Evolutionary conservation across 2,888 invertebrate genomes (phyloP).

Genomic region (Eudasyphora cyanicolor): DNA sequence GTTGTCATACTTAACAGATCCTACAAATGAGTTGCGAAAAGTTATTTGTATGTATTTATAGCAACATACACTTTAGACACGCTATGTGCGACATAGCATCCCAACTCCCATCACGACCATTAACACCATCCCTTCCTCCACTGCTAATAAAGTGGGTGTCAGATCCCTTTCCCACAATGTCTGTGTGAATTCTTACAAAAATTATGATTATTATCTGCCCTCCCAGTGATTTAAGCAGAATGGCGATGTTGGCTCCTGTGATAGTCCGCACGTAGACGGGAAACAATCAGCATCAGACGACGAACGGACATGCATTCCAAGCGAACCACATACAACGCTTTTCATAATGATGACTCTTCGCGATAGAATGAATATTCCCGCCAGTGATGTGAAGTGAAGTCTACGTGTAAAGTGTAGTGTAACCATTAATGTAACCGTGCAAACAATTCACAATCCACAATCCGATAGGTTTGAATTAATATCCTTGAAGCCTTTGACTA

Average conservation of each 20-base stretch:
- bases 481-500: background rate
- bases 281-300: background rate
- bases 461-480: constrained; percentile 4
- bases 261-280: background rate
- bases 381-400: no score
- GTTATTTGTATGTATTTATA: background rate
- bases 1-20: background rate
- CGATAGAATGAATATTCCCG: background rate
- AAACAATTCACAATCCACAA: background rate
- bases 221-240: background rate
- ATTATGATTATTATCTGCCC: constrained; percentile 4
- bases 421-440: background rate
- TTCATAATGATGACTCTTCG: no score
- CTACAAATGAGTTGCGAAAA: constrained; percentile 11
- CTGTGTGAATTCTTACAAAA: background rate
- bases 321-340: background rate
- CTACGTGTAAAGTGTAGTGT: no score
- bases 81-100: no score
- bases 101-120: background rate
- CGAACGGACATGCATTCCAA: background rate
- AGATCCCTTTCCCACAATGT: no score
- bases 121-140: background rate
- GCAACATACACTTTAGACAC: background rate
- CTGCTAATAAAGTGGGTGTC: background rate
- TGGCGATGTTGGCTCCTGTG: background rate